Evolutionary conservation across 2,888 invertebrate species (phyloP).

Genomic region (Coelopa pilipes): DNA sequence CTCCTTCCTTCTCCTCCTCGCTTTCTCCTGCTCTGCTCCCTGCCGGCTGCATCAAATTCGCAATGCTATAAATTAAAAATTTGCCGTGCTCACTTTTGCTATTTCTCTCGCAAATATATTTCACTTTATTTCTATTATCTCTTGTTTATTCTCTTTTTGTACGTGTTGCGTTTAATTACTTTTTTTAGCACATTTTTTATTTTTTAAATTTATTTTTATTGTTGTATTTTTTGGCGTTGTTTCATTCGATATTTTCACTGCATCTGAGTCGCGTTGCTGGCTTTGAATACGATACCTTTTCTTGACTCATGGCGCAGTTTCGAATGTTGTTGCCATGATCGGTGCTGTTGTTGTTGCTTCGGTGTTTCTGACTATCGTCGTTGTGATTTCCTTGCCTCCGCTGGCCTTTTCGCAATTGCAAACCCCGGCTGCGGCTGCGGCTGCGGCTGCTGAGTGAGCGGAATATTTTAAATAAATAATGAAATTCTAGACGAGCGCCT

Average conservation of each 20-base stretch:
- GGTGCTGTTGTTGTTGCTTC: constrained; percentile 9
- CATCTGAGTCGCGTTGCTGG: not conserved
- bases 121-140: too few species aligned
- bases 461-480: constrained; percentile 29
- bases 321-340: too few species aligned
- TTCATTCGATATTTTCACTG: not conserved
- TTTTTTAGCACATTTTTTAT: not conserved
- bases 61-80: constrained; percentile 23
- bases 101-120: too few species aligned
- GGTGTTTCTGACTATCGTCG: not conserved
- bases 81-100: not conserved
- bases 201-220: too few species aligned
- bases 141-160: not conserved
- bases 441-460: constrained; percentile 22
- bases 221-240: not conserved
- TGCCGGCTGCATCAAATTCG: constrained; percentile 5
- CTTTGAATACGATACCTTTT: constrained; percentile 1
- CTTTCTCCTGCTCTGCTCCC: not conserved
- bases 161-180: not conserved
- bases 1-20: constrained; percentile 1
- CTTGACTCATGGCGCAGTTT: too few species aligned
- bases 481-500: constrained; percentile 16
- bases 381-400: not conserved
- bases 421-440: not conserved
- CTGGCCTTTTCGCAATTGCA: not conserved